A percentile compares a stretch with the other conserved stretches of the same genome.
Conservation (phyloP, 2,888 invertebrate genomes). For the Leucoptera coffeella region DNA sequence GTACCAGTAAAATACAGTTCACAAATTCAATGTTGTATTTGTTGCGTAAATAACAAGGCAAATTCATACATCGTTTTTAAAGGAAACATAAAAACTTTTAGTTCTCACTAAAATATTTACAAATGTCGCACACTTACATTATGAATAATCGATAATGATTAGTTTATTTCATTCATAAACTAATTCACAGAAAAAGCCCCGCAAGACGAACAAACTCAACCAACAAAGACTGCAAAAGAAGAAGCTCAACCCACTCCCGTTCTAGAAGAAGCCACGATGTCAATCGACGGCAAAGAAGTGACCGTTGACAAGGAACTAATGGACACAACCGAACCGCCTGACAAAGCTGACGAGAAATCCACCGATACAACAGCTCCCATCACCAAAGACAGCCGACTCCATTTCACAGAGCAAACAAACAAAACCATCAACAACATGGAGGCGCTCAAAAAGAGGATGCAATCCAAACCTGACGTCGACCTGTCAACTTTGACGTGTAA, state of each 20-base stretch:
- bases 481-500: conserved; percentile 36
- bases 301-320: conserved; percentile 12
- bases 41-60: too few relatives aligned
- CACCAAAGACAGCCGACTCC: too few relatives aligned
- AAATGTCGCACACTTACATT: too few relatives aligned
- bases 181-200: neutral
- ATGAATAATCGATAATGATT: too few relatives aligned
- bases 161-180: too few relatives aligned
- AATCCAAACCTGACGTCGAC: conserved; percentile 23
- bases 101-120: too few relatives aligned
- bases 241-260: too few relatives aligned
- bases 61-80: too few relatives aligned
- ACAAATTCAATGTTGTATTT: too few relatives aligned
- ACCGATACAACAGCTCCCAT: neutral
- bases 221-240: conserved; percentile 3
- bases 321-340: conserved; percentile 12
- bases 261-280: conserved; percentile 12
- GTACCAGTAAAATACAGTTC: too few relatives aligned
- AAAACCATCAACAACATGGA: conserved; percentile 22
- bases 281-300: conserved; percentile 13
- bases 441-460: conserved; percentile 25
- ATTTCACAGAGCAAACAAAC: conserved; percentile 27
- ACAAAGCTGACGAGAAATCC: conserved; percentile 8
- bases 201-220: conserved; percentile 4
- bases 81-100: too few relatives aligned